Evolutionary conservation across 2,113 vertebrate species (phyloP).

Genomic region (Conger conger): DNA sequence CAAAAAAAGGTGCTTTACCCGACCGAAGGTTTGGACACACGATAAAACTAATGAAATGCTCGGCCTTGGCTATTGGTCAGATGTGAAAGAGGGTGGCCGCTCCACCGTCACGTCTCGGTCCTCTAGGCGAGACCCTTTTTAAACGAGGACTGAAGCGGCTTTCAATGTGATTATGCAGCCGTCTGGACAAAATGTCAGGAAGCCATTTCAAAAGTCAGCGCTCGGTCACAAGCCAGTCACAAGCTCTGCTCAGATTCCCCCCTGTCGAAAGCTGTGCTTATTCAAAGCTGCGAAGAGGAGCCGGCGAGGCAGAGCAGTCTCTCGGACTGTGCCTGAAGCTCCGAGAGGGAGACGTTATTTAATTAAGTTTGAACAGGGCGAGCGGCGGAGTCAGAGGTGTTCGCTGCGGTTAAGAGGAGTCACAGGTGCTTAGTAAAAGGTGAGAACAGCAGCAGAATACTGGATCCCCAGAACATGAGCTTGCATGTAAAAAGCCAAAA

Average conservation of each 20-base stretch:
- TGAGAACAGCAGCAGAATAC: neutral
- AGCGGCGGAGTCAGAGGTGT: conserved; percentile 11
- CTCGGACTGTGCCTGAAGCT: neutral
- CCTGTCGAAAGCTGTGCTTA: neutral
- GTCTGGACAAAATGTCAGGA: neutral
- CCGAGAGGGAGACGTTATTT: conserved; percentile 10
- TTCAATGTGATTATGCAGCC: neutral
- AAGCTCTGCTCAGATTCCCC: neutral
- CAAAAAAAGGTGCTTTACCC: neutral
- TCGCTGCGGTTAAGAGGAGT: conserved; percentile 1
- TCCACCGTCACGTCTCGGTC: no score
- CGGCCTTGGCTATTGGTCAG: neutral
- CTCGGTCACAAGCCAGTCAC: neutral
- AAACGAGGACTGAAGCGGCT: neutral
- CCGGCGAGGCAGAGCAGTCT: neutral
- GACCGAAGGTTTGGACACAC: neutral
- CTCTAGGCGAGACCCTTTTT: no score
- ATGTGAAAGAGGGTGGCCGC: no score
- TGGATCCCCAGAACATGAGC: conserved; percentile 16
- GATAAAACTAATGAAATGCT: neutral
- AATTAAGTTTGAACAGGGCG: conserved; percentile 3
- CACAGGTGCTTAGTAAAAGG: neutral
- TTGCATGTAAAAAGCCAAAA: conserved; percentile 18
- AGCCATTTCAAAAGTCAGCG: neutral
- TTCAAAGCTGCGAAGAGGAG: neutral